Percentiles rank a stretch among this genome's conserved stretches.
Conservation (phyloP, 2,888 invertebrate species). For the Chrysotoxum bicinctum region DNA sequence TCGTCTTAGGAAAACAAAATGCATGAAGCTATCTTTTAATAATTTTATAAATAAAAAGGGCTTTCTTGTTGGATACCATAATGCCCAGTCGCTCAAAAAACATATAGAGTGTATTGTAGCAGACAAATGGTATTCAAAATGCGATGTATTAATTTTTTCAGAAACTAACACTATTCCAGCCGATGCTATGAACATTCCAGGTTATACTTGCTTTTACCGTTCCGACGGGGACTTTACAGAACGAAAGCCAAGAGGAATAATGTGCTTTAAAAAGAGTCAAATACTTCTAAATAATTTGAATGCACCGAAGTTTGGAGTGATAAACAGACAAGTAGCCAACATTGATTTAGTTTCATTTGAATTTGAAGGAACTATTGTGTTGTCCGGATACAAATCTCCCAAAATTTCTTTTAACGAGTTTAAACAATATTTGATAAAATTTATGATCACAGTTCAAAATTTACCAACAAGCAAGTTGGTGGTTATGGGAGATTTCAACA, state of each 20-base stretch:
- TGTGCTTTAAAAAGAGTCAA: background rate
- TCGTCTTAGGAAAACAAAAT: no score
- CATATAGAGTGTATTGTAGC: background rate
- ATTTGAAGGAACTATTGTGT: no score
- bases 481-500: no score
- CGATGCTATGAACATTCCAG: background rate
- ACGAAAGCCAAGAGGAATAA: background rate
- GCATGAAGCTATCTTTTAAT: background rate
- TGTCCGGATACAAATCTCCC: no score
- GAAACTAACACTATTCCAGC: background rate
- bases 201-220: background rate
- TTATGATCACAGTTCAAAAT: no score
- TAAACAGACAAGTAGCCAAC: no score
- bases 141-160: background rate
- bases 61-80: background rate
- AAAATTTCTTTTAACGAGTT: no score
- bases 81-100: background rate
- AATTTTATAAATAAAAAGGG: background rate
- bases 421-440: no score
- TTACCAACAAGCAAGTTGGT: no score
- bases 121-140: background rate
- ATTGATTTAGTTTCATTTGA: no score
- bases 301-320: no score
- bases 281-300: no score
- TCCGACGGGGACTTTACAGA: background rate